Evolutionary conservation across 2,797 vertebrate species (phyloP), one percentile per base, ranked within the genome.

Genomic region (Sciurus vulgaris): DNA sequence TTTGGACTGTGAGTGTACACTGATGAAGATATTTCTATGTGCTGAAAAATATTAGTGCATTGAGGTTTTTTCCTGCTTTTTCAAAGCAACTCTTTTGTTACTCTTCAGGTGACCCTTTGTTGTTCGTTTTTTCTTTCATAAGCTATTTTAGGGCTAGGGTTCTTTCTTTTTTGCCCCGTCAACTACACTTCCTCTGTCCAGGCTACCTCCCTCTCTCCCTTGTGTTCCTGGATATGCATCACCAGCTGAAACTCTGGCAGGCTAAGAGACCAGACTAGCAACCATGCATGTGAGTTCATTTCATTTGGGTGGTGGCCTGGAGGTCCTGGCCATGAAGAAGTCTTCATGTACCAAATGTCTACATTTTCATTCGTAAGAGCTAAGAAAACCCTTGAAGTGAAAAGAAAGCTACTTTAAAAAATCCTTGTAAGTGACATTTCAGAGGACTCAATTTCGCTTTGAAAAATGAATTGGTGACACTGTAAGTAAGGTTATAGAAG

Each of bases 101-200:
- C 10, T 77, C 22, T 81, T 61, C 35, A 79, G 15, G 49, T 41
- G 70, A 73, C 11, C 4, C 10, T 7, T 6, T 77, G 33, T 41
- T 96, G 47, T 76, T 33, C 13, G 22, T 51, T 59, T 89, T 72
- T 54, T n/a, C 77, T 69, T 56, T 38, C 30, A 63, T 49, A 70
- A 85, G 70, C 47, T 97, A 89, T 89, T 95, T 95, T 88, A 51
- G 30, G 7, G 41, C 87, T 81, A 4, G 41, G 7, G 30, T 54
- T 78, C 82, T 17, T 72, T 35, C 13, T 85, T 56, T 61, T 26
- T 26, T 26, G 22, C 59, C 84, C 73, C 54, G 47, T 87, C 22
- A 70, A 78, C 70, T 81, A 6, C 2, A 74, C 18, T 97, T 96
- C 38, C 76, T 96, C n/a, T 92, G 30, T 90, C 59, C 10, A 73